Evolutionary conservation across 2,797 vertebrate species (phyloP).

Genomic region (Fundulus diaphanus): DNA sequence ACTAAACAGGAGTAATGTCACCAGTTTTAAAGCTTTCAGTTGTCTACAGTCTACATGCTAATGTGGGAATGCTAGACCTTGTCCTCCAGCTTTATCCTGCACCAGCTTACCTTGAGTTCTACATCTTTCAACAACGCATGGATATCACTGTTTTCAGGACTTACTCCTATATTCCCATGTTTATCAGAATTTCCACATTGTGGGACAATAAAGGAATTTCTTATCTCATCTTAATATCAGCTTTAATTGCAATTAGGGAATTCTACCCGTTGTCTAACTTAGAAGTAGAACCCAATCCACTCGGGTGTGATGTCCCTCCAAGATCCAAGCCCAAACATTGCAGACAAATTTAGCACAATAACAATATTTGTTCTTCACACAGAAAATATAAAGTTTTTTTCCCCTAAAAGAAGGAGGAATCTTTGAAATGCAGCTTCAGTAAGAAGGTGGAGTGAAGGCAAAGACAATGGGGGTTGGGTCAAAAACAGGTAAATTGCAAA

Average conservation of each 20-base stretch:
- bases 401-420: not conserved
- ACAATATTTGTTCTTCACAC: not conserved
- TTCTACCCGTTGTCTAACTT: not conserved
- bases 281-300: not conserved
- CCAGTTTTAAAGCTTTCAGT: no score
- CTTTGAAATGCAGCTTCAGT: slow-evolving; percentile 3
- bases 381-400: not conserved
- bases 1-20: no score
- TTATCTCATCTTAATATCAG: no score
- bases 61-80: no score
- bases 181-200: no score
- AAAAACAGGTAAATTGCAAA: not conserved
- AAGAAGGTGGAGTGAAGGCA: slow-evolving; percentile 39
- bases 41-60: no score
- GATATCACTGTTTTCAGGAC: no score
- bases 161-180: no score
- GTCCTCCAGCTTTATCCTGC: no score
- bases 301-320: not conserved
- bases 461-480: not conserved
- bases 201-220: no score
- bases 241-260: not conserved
- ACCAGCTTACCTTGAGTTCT: no score
- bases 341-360: not conserved
- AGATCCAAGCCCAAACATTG: not conserved
- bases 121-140: no score